Evolutionary conservation across 2,797 vertebrate species (phyloP).

Genomic region (Melanotaenia pygmaea): DNA sequence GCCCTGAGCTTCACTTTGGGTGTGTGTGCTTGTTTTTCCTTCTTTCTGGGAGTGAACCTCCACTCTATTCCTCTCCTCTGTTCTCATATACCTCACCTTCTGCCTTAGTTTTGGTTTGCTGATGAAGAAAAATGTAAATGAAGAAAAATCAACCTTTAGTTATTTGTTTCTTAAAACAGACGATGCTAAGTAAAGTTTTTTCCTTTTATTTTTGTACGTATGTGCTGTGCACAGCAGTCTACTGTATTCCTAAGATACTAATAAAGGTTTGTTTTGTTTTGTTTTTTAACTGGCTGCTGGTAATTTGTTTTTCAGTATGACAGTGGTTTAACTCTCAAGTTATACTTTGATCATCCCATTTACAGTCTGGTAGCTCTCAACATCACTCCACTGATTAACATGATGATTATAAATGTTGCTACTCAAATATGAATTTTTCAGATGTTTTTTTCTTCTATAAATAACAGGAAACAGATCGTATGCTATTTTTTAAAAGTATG

Average conservation of each 20-base stretch:
- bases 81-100: constrained; percentile 88
- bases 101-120: constrained; percentile 86
- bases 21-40: constrained; percentile 57
- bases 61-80: constrained; percentile 75
- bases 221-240: constrained; percentile 96
- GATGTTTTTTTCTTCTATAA: background rate
- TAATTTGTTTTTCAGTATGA: constrained; percentile 35
- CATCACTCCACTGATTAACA: background rate
- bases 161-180: constrained; percentile 84
- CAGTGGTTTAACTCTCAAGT: background rate
- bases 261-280: constrained; percentile 77
- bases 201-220: constrained; percentile 94
- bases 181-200: constrained; percentile 71
- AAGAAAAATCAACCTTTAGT: constrained; percentile 81
- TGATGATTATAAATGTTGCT: background rate
- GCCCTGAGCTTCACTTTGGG: constrained; percentile 50
- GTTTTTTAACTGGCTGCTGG: constrained; percentile 68
- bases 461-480: background rate
- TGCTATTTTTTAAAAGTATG: background rate
- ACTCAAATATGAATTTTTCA: background rate
- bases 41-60: constrained; percentile 66
- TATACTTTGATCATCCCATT: background rate
- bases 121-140: constrained; percentile 82
- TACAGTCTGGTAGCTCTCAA: background rate
- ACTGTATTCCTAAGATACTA: constrained; percentile 88